Base-by-base conservation (phyloP, 1,140 invertebrate genomes). In the Musca vetustissima region DNA sequence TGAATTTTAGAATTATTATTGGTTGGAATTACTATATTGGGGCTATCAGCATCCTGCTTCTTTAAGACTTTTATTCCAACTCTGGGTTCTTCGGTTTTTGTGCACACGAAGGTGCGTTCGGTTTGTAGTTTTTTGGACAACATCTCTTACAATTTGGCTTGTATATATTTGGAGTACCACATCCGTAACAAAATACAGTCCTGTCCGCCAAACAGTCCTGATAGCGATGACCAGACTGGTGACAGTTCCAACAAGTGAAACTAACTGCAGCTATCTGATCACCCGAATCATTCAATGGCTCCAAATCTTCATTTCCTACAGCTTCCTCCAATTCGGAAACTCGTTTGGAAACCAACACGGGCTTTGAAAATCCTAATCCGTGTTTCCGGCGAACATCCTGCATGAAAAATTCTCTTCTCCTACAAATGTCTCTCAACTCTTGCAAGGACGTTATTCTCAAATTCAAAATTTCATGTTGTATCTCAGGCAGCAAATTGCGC, bases 171-270 rank as follows among this genome's bases (percentile, higher is more conserved):
- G 28, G 28, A 28, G 28, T 28, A 8, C 47, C 47, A 49, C 47
- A 49, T 17, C 47, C 47, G n/a, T 49, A 49, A 49, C 47, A 49
- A 49, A 49, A 49, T 49, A 49, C 47, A 4, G 47, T 49, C 13
- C 47, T 14, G n/a, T 49, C 47, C 13, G 47, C 47, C 1, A 25
- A 11, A 9, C 71, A 72, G 15, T 72, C 53, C 1, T 70, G 59
- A 28, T 70, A 67, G 3, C 65, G n/a, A 36, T 70, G 69, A 7
- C 69, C 71, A 4, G 64, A 49, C n/a, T 72, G 66, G 0, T 25
- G 47, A 17, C 47, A 14, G 13, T 49, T 49, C 47, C 47, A 49
- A 49, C 47, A 49, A 49, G 2, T 17, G n/a, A 65, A 13, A 36
- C 19, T 22, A 4, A n/a, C 19, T 3, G 19, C 2, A 21, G 17